Percentiles rank a stretch among this genome's conserved stretches.
Conservation (phyloP, 2,113 vertebrate species). For the Dermatemys mawii region DNA sequence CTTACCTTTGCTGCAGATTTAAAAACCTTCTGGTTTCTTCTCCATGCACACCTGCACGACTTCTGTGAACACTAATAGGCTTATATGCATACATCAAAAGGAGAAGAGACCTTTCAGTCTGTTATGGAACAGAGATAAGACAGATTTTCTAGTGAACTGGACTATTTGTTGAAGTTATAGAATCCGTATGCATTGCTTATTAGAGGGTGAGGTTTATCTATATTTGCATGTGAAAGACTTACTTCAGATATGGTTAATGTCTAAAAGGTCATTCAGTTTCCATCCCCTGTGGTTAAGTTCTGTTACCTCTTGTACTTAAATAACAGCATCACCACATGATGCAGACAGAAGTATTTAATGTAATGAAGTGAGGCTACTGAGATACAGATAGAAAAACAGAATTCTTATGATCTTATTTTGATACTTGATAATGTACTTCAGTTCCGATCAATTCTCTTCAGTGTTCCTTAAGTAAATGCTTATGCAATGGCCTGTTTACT, state of each 20-base stretch:
- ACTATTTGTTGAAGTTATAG: not conserved
- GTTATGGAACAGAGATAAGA: not conserved
- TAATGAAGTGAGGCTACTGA: not conserved
- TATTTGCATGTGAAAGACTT: not conserved
- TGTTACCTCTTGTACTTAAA: accelerated
- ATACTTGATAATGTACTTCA: not conserved
- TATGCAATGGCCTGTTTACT: not conserved
- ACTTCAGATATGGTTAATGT: not conserved
- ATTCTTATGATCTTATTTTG: accelerated
- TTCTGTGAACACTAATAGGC: not conserved
- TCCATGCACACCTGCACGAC: not conserved
- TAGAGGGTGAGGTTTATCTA: not conserved
- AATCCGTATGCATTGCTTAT: not conserved
- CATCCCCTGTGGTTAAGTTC: accelerated
- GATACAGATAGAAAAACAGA: not conserved
- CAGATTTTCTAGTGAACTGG: not conserved
- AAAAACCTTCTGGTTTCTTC: not conserved
- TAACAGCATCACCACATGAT: not conserved
- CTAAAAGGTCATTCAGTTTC: constrained; percentile 1
- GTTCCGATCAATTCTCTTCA: not conserved
- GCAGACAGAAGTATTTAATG: not conserved
- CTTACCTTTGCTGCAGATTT: not conserved
- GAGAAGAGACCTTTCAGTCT: not conserved
- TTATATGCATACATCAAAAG: not conserved
- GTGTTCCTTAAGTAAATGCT: not conserved